Base-by-base conservation (phyloP, 2,888 invertebrate genomes). In the Drosophila neoperkinsi region DNA sequence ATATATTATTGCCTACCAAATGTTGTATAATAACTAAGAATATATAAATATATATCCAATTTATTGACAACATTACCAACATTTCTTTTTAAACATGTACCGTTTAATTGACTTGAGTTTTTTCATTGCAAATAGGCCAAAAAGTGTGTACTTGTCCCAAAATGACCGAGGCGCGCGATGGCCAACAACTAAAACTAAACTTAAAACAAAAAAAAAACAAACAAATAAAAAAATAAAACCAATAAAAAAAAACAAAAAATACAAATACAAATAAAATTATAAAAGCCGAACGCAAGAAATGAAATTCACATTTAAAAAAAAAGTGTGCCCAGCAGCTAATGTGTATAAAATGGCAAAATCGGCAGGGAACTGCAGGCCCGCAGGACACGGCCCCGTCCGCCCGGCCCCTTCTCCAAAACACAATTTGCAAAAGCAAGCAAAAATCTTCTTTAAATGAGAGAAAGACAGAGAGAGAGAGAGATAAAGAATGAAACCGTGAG, bases 161-260 rank as follows among this genome's bases (percentile, higher is more conserved):
- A 81, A 93, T 91, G 93, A 93, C 92, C 93, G 93, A 93, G 93
- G 93, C 93, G 93, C 93, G 93, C 93, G 93, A 93, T 93, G 93
- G 93, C 93, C 93, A 93, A 91, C 92, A 91, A 89, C 92, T 89
- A 91, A 90, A 91, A 84, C 90, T 91, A 91, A 91, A 88, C 79
- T 84, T 79, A 85, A 85, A 85, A 91, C 83, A 68, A 79, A 83
- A 84, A 84, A 74, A 79, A 73, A 79, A 66, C 62, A 79, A 68
- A 55, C 51, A 79, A 77, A 75, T 74, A 77, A 80, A 46, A 71
- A 69, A 61, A 73, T 25, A 67, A 79, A 68, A 55, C 53, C 79
- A 78, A 75, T 74, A 77, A 79, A 25, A 25, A 71, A 67, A 60
- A 75, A 72, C 62, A 50, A 66, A 76, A 77, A 78, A 76, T 78